A percentile compares a stretch with the other conserved stretches of the same genome.
phyloP scores from a whole-genome alignment of 2,888 invertebrate species.

The Macrophya alboannulata region DNA sequence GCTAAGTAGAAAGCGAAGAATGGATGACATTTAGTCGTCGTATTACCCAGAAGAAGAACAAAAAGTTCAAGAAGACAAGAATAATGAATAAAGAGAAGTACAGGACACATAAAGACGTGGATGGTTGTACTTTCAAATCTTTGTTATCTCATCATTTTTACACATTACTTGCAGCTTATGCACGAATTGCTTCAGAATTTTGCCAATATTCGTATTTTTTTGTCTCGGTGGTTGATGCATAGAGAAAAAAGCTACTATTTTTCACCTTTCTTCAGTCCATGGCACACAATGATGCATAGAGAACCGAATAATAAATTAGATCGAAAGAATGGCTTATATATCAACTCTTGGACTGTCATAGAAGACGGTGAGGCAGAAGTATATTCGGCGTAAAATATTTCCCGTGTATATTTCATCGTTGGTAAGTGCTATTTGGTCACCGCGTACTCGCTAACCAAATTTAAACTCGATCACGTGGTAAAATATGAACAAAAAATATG shows the following conservation, averaged over 20 bases:
- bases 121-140: slow-evolving; percentile 15
- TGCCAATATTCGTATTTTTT: not conserved
- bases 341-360: slow-evolving; percentile 13
- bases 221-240: not conserved
- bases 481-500: slow-evolving; percentile 14
- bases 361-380: not conserved
- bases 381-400: slow-evolving; percentile 28
- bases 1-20: not conserved
- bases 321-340: not conserved
- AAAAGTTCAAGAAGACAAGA: not conserved
- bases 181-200: not conserved
- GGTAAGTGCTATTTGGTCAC: slow-evolving; percentile 26
- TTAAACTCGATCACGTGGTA: slow-evolving; percentile 37
- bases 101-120: not conserved
- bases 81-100: not conserved
- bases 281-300: not conserved
- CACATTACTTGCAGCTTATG: too few relatives aligned
- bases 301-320: slow-evolving; percentile 6
- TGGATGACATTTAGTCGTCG: not conserved
- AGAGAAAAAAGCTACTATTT: not conserved
- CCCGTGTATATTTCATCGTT: slow-evolving; percentile 12
- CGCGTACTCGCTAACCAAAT: slow-evolving; percentile 19
- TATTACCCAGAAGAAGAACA: not conserved
- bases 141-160: not conserved
- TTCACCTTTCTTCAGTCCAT: not conserved